Percentiles rank a stretch among this genome's conserved stretches.
phyloP scores from a whole-genome alignment of 1,140 invertebrate genomes.

The Pseudomyrmex cubaensis region DNA sequence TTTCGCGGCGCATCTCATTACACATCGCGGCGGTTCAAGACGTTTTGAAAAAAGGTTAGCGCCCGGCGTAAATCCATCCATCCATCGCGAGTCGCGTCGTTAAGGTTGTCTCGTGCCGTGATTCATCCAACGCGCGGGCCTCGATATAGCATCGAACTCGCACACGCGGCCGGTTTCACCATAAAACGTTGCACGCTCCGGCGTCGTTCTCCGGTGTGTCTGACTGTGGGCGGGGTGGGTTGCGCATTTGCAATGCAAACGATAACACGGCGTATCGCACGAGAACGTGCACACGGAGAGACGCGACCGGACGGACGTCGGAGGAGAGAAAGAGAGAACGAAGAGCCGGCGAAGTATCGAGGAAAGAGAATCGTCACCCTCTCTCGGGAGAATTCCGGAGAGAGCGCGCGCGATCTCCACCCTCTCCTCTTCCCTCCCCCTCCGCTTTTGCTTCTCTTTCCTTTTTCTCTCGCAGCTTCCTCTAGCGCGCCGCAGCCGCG shows the following conservation, averaged over 20 bases:
- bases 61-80: slow-evolving; percentile 44
- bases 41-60: slow-evolving; percentile 20
- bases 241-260: slow-evolving; percentile 80
- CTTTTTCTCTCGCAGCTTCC: slow-evolving; percentile 19
- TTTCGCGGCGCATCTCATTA: slow-evolving; percentile 39
- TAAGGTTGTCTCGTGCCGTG: slow-evolving; percentile 69
- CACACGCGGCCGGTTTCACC: slow-evolving; percentile 71
- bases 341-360: slow-evolving; percentile 40
- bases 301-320: slow-evolving; percentile 54
- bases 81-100: slow-evolving; percentile 64
- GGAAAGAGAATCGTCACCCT: slow-evolving; percentile 59
- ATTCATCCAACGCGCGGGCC: slow-evolving; percentile 67
- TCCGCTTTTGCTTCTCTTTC: slow-evolving; percentile 22
- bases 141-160: slow-evolving; percentile 66
- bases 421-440: background rate
- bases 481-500: slow-evolving; percentile 19
- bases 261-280: slow-evolving; percentile 77
- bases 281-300: slow-evolving; percentile 68
- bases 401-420: slow-evolving; percentile 16
- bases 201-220: slow-evolving; percentile 61
- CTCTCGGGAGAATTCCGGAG: slow-evolving; percentile 57
- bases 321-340: slow-evolving; percentile 37
- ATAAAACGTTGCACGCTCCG: slow-evolving; percentile 71
- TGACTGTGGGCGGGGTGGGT: slow-evolving; percentile 73
- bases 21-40: slow-evolving; percentile 24